A percentile compares a stretch with the other conserved stretches of the same genome.
Conservation (phyloP, 2,888 invertebrate genomes). For the Hedychridium roseum region DNA sequence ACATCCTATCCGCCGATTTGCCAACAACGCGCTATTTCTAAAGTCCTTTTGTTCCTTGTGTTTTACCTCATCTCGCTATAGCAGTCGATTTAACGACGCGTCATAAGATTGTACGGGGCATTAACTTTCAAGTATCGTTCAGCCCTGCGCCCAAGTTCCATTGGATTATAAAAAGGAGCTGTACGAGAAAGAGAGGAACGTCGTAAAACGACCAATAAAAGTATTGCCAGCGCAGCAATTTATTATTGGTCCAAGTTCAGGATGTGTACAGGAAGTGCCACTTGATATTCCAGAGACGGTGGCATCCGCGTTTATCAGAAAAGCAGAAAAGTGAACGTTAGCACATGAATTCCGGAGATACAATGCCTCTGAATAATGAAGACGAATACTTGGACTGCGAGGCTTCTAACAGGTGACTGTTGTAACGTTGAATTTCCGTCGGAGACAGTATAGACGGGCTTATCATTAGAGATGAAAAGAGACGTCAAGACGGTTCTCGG, state of each 20-base stretch:
- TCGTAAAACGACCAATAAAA: constrained; percentile 41
- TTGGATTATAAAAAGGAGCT: constrained; percentile 36
- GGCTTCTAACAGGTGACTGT: too few relatives aligned
- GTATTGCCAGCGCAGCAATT: constrained; percentile 36
- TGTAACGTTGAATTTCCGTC: too few relatives aligned
- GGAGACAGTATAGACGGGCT: too few relatives aligned
- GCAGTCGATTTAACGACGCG: constrained; percentile 24
- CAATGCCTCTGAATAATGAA: too few relatives aligned
- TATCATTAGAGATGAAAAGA: constrained; percentile 26
- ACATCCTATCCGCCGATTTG: too few relatives aligned
- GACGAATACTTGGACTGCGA: too few relatives aligned
- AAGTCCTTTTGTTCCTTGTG: too few relatives aligned
- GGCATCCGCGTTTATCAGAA: background rate
- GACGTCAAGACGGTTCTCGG: constrained; percentile 24
- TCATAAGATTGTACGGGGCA: constrained; percentile 12
- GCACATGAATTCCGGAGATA: constrained; percentile 29
- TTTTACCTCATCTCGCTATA: too few relatives aligned
- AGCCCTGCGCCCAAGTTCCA: constrained; percentile 39
- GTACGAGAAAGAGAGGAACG: constrained; percentile 11
- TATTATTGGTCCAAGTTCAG: constrained; percentile 29
- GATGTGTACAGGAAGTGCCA: background rate
- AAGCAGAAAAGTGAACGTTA: constrained; percentile 10
- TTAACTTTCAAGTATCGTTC: constrained; percentile 27
- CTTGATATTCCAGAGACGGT: background rate
- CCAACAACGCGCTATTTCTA: too few relatives aligned